Percentiles rank a stretch among this genome's conserved stretches.
Evolutionary conservation across 2,113 vertebrate genomes (phyloP).

Genomic region (Haemorhous mexicanus): DNA sequence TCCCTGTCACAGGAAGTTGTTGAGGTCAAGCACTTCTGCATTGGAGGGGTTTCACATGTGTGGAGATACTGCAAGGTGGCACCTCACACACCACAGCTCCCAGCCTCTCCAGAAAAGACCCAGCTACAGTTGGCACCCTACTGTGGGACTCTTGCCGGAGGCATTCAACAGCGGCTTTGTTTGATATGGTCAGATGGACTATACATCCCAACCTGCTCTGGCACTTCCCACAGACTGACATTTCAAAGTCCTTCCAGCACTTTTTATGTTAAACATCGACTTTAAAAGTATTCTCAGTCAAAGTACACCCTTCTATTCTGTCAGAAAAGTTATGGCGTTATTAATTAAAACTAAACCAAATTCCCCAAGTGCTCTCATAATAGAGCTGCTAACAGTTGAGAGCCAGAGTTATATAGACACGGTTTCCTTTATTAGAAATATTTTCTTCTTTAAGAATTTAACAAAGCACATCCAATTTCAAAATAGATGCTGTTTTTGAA

Average conservation of each 20-base stretch:
- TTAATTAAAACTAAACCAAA: not conserved
- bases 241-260: not conserved
- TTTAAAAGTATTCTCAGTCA: not conserved
- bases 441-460: not conserved
- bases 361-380: not conserved
- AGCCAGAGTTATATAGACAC: not conserved
- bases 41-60: not conserved
- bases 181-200: not conserved
- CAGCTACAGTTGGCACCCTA: fast-evolving
- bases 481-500: not conserved
- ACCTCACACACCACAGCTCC: not conserved
- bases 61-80: not conserved
- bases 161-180: fast-evolving
- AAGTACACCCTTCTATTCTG: not conserved
- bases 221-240: not conserved
- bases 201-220: fast-evolving
- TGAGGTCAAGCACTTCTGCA: conserved; percentile 55
- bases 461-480: not conserved
- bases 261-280: not conserved
- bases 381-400: not conserved
- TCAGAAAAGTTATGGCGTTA: not conserved
- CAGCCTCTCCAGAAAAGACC: not conserved
- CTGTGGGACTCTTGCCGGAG: not conserved
- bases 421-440: not conserved
- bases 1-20: conserved; percentile 50